phyloP scores from a whole-genome alignment of 1,140 invertebrate species.

The Epicauta chinensis region DNA sequence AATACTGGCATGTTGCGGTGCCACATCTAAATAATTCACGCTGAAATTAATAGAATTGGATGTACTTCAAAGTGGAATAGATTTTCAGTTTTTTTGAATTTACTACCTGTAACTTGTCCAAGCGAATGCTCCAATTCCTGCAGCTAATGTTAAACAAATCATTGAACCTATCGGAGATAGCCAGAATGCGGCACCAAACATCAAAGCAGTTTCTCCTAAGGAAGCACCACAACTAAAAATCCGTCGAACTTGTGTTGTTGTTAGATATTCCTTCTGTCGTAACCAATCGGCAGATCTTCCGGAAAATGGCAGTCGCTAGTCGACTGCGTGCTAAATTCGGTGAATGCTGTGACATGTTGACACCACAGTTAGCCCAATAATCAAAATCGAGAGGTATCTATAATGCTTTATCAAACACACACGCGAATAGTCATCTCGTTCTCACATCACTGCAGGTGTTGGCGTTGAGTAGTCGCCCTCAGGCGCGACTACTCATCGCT shows the following conservation, averaged over 20 bases:
- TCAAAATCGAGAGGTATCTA: slow-evolving; percentile 68
- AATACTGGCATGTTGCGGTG: slow-evolving; percentile 72
- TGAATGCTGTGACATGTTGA: slow-evolving; percentile 71
- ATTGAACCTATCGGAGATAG: slow-evolving; percentile 59
- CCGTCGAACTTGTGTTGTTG: slow-evolving; percentile 67
- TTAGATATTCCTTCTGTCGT: slow-evolving; percentile 54
- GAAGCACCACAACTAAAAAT: slow-evolving; percentile 74
- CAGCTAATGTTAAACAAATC: slow-evolving; percentile 72
- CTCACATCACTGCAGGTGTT: no score
- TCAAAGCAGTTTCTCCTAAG: slow-evolving; percentile 74
- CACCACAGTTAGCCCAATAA: slow-evolving; percentile 69
- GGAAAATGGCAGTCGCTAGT: slow-evolving; percentile 66
- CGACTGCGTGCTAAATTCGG: slow-evolving; percentile 84
- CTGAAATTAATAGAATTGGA: slow-evolving; percentile 46
- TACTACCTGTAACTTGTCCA: slow-evolving; percentile 77
- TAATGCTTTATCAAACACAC: slow-evolving; percentile 24
- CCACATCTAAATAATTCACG: slow-evolving; percentile 83
- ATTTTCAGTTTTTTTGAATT: slow-evolving; percentile 5
- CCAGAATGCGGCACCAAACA: slow-evolving; percentile 68
- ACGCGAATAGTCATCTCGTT: no score
- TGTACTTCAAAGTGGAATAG: background rate
- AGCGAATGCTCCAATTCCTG: slow-evolving; percentile 82
- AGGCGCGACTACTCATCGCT: no score
- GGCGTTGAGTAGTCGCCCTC: no score
- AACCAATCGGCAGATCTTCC: slow-evolving; percentile 78